phyloP scores from a whole-genome alignment of 2,888 invertebrate species.

The Hypolimnas misippus region DNA sequence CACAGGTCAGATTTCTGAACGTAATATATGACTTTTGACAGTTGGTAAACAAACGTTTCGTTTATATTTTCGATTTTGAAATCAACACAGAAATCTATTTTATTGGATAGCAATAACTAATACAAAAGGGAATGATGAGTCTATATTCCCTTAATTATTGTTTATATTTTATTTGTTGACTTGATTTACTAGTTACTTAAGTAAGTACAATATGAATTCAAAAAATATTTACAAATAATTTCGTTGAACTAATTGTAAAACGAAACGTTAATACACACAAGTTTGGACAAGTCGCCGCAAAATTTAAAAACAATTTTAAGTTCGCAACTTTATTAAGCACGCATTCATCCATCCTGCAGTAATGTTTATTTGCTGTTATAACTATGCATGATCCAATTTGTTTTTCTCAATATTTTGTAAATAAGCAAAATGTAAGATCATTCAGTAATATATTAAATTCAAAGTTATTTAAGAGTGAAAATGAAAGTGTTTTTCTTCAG shows the following conservation, averaged over 20 bases:
- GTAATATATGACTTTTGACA: too few species aligned
- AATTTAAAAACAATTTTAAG: slow-evolving; percentile 44
- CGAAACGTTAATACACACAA: slow-evolving; percentile 42
- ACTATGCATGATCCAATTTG: slow-evolving; percentile 59
- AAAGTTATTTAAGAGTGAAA: slow-evolving; percentile 54
- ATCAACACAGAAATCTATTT: too few species aligned
- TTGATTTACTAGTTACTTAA: too few species aligned
- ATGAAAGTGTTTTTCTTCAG: slow-evolving; percentile 37
- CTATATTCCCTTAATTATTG: too few species aligned
- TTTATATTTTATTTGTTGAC: too few species aligned
- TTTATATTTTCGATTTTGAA: too few species aligned
- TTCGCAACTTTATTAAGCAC: slow-evolving; percentile 28
- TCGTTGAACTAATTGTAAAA: slow-evolving; percentile 1
- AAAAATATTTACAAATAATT: too few species aligned
- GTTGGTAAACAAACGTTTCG: too few species aligned
- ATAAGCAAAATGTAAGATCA: slow-evolving; percentile 73
- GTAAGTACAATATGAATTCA: too few species aligned
- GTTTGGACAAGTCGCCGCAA: slow-evolving; percentile 65
- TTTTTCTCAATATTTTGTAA: slow-evolving; percentile 66
- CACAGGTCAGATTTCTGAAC: too few species aligned
- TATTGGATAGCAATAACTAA: too few species aligned
- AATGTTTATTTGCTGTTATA: not conserved
- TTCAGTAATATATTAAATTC: slow-evolving; percentile 60
- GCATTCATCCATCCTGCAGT: not conserved
- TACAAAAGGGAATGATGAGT: too few species aligned